A percentile compares a stretch with the other conserved stretches of the same genome.
Evolutionary conservation across 2,797 vertebrate genomes (phyloP).

Genomic region (Phataginus tetradactyla): DNA sequence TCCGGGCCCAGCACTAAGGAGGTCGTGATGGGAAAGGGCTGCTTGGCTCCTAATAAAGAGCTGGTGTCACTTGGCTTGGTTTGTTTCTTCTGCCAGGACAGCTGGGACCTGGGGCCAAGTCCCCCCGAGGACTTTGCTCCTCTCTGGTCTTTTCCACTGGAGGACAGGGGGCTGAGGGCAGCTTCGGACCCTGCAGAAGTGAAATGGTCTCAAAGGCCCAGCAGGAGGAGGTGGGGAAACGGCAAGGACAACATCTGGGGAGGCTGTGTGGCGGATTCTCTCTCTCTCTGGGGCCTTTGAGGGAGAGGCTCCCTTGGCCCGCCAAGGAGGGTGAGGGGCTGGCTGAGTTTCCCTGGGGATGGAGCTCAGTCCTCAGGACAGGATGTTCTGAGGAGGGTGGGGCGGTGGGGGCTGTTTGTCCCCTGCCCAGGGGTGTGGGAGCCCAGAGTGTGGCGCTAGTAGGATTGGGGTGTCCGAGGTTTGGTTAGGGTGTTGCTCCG

Average conservation of each 20-base stretch:
- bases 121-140: neutral
- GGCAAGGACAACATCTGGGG: neutral
- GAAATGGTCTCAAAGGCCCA: neutral
- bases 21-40: neutral
- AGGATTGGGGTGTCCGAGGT: neutral
- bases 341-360: neutral
- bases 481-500: neutral
- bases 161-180: neutral
- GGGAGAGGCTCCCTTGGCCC: neutral
- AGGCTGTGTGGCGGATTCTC: neutral
- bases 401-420: neutral
- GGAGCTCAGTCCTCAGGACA: neutral
- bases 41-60: conserved; percentile 64
- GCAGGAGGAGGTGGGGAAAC: neutral
- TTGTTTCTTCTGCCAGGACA: neutral
- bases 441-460: neutral
- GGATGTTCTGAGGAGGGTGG: neutral
- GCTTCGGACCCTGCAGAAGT: neutral
- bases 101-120: neutral
- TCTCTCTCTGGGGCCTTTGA: neutral
- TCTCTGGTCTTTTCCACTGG: neutral
- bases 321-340: neutral
- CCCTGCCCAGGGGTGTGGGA: neutral
- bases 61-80: neutral
- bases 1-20: neutral